Evolutionary conservation across 2,888 invertebrate species (phyloP).

Genomic region (Hipparchia sbordonii): DNA sequence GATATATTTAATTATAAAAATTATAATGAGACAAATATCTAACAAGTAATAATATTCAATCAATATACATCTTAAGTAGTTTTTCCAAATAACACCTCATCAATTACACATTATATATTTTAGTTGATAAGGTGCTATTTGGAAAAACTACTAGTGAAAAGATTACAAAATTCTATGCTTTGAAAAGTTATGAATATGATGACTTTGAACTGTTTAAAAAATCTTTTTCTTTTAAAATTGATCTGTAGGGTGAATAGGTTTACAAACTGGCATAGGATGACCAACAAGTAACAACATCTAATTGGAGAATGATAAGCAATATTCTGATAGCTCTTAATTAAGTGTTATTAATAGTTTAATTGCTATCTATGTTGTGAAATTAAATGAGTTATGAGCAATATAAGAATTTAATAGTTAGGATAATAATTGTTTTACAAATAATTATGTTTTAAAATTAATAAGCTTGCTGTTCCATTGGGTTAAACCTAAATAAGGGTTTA

Average conservation of each 20-base stretch:
- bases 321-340: constrained; percentile 9
- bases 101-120: too few species aligned
- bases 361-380: not conserved
- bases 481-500: not conserved
- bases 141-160: too few species aligned
- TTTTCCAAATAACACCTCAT: too few species aligned
- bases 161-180: too few species aligned
- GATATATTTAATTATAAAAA: too few species aligned
- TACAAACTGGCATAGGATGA: not conserved
- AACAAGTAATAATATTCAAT: too few species aligned
- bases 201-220: too few species aligned
- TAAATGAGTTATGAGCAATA: not conserved
- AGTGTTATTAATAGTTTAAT: not conserved
- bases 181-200: too few species aligned
- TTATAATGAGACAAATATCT: too few species aligned
- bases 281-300: constrained; percentile 1
- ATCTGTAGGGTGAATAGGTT: not conserved
- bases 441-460: not conserved
- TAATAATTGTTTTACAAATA: not conserved
- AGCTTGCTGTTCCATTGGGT: not conserved
- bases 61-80: too few species aligned
- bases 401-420: not conserved
- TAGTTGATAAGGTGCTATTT: too few species aligned
- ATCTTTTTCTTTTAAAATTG: too few species aligned
- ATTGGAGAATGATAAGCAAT: constrained; percentile 19